phyloP scores from a whole-genome alignment of 2,888 invertebrate genomes.

The Cacoxenus indagator region DNA sequence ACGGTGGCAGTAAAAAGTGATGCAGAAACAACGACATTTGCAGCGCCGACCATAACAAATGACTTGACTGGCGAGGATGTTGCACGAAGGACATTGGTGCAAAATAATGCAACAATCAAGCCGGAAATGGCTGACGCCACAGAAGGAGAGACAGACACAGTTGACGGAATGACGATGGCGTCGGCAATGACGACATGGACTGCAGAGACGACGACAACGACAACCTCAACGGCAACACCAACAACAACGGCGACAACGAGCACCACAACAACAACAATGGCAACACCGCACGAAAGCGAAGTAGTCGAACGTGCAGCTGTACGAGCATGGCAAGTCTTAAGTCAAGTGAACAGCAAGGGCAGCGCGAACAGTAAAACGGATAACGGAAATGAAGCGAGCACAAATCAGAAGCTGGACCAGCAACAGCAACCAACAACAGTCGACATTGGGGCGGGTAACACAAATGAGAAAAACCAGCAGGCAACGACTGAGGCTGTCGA shows the following conservation, averaged over 20 bases:
- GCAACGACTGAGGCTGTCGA: slow-evolving; percentile 1
- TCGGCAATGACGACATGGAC: slow-evolving; percentile 25
- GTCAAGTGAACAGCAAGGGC: slow-evolving; percentile 1
- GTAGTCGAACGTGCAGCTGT: neutral
- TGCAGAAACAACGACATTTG: slow-evolving; percentile 27
- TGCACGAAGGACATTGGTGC: slow-evolving; percentile 15
- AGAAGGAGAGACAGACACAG: slow-evolving; percentile 26
- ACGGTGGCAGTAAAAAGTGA: slow-evolving; percentile 27
- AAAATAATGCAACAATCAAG: slow-evolving; percentile 38
- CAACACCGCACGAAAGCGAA: slow-evolving; percentile 5
- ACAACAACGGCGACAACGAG: slow-evolving; percentile 55
- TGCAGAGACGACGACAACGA: slow-evolving; percentile 15
- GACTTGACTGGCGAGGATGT: slow-evolving; percentile 33
- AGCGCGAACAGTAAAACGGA: neutral
- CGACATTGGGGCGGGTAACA: neutral
- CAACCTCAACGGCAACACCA: slow-evolving; percentile 56
- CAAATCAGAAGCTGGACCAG: slow-evolving; percentile 34
- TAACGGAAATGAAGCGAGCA: slow-evolving; percentile 41
- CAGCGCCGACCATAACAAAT: slow-evolving; percentile 42
- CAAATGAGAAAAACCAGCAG: slow-evolving; percentile 8
- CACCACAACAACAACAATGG: slow-evolving; percentile 47
- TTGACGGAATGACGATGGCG: slow-evolving; percentile 24
- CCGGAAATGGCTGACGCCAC: slow-evolving; percentile 40
- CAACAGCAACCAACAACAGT: slow-evolving; percentile 12
- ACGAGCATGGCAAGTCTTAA: neutral